Base-by-base conservation (phyloP, 2,888 invertebrate genomes). In the Acleris literana region DNA sequence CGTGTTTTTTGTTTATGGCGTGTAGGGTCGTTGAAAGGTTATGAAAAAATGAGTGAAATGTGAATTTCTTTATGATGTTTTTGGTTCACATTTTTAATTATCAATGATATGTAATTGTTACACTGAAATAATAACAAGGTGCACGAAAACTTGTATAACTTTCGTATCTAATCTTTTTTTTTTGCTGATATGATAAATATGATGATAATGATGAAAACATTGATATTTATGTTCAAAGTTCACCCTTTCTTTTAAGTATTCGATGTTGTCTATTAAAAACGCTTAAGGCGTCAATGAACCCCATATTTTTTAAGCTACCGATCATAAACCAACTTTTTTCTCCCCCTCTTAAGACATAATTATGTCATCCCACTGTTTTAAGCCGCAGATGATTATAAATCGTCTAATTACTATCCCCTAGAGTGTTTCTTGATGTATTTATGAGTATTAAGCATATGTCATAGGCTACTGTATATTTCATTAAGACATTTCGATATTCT, bases 331-430 rank as follows among this genome's bases (percentile, higher is more conserved):
- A 69, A 54, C 46, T 67, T 74, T 74, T 72, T 71, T 70, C 60
- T 64, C 67, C 62, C 64, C 70, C 72, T 77, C 79, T 77, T 79
- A 73, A 70, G 72, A 75, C 76, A 79, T 80, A 77, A 79, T 82
- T 82, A 86, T 86, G 83, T 88, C 87, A 81, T 77, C 82, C 80
- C 69, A 66, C 78, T 68, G 75, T 80, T 76, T 82, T 77, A 80
- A 75, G 79, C 76, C 76, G 71, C 75, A 78, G 83, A 85, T 82
- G 80, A 80, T 81, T 81, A 83, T 83, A 85, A 82, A 84, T 80
- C 74, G 78, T 78, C 78, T 81, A 80, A 84, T 85, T 82, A 84
- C 78, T 76, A 75, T 78, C 69, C 81, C 81, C 76, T 59, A 66
- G 81, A 73, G 83, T 75, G 74, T 68, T 72, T 71, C 76, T 76